Percentiles rank a stretch among this genome's conserved stretches.
Conservation (phyloP, 1,140 invertebrate species). For the Ceratosolen solmsi region DNA sequence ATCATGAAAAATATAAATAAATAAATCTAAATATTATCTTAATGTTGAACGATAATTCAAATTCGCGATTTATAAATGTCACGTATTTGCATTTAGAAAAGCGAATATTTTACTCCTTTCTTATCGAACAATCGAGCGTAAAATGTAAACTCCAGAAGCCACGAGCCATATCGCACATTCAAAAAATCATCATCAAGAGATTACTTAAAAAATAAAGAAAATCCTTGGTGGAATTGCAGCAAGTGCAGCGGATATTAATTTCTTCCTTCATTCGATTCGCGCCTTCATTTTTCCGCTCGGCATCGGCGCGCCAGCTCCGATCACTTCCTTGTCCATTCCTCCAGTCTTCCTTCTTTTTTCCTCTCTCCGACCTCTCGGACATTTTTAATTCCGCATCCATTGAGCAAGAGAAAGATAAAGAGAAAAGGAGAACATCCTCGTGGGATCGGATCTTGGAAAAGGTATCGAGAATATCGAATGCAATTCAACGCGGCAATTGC, state of each 20-base stretch:
- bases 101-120: background rate
- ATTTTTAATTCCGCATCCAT: conserved; percentile 9
- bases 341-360: conserved; percentile 43
- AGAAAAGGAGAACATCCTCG: conserved; percentile 16
- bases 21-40: too few species aligned
- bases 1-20: too few species aligned
- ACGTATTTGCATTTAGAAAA: background rate
- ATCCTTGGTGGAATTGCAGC: too few species aligned
- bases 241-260: conserved; percentile 17
- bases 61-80: background rate
- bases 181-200: background rate
- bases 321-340: conserved; percentile 46
- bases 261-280: conserved; percentile 29
- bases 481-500: conserved; percentile 6
- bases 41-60: too few species aligned
- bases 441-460: conserved; percentile 19
- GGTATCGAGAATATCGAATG: conserved; percentile 25
- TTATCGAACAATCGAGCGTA: background rate
- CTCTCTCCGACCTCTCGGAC: conserved; percentile 30
- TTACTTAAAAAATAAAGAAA: background rate
- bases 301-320: background rate
- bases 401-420: background rate
- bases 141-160: background rate
- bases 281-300: conserved; percentile 16
- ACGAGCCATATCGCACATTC: background rate